Conservation (phyloP, 2,888 invertebrate species). For the Agrochola circellaris region DNA sequence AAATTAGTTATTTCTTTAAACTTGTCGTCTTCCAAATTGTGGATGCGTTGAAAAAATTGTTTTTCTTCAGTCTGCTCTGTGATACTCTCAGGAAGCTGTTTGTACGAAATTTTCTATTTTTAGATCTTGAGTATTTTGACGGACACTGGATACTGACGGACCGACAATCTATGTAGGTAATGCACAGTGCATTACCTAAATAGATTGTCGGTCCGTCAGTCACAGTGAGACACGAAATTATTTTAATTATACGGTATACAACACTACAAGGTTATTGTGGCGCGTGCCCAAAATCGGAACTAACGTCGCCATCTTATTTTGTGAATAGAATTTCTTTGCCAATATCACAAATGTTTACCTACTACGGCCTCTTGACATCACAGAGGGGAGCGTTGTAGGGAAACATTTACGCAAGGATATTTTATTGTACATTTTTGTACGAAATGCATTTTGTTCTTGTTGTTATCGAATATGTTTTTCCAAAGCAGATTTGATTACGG, state of each 20-base stretch:
- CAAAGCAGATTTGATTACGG: neutral
- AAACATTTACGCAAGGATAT: no score
- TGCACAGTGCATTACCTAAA: neutral
- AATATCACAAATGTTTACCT: no score
- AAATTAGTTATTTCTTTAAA: neutral
- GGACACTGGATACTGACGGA: no score
- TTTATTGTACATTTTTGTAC: neutral
- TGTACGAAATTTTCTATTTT: neutral
- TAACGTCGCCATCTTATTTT: no score
- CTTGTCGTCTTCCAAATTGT: neutral
- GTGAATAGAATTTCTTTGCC: no score
- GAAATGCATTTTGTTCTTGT: neutral
- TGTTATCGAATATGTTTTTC: neutral
- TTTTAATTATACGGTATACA: neutral
- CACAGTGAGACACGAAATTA: neutral
- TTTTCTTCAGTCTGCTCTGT: neutral
- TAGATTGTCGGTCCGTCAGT: neutral
- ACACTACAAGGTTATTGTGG: no score
- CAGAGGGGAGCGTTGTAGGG: no score
- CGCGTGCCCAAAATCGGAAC: no score
- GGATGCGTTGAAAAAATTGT: neutral
- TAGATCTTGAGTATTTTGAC: no score
- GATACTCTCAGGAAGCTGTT: neutral
- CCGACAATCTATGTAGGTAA: no score
- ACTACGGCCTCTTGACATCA: no score